Percentiles rank a stretch among this genome's conserved stretches.
phyloP scores from a whole-genome alignment of 2,797 vertebrate genomes.

The Chelon auratus region DNA sequence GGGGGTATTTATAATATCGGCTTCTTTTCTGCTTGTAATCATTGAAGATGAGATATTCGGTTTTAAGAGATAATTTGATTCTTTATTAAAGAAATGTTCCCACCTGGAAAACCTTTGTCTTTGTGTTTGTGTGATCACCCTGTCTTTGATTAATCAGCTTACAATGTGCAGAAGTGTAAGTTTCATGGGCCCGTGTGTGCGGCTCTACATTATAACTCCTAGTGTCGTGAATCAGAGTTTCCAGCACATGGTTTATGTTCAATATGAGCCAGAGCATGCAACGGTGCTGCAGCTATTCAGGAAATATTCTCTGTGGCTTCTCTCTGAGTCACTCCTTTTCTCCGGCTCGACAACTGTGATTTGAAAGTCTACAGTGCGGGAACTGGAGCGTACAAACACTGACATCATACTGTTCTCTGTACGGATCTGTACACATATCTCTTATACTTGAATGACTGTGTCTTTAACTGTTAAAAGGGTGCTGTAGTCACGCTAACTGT shows the following conservation, averaged over 20 bases:
- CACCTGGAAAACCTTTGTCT: slow-evolving; percentile 31
- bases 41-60: slow-evolving; percentile 43
- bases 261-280: slow-evolving; percentile 64
- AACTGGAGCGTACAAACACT: slow-evolving; percentile 24
- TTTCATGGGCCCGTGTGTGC: slow-evolving; percentile 23
- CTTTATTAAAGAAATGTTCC: slow-evolving; percentile 71
- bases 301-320: slow-evolving; percentile 66
- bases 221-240: slow-evolving; percentile 76
- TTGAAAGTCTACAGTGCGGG: slow-evolving; percentile 17
- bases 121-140: not conserved
- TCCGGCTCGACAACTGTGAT: slow-evolving; percentile 12
- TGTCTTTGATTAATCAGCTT: not conserved
- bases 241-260: slow-evolving; percentile 79
- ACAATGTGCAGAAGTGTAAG: slow-evolving; percentile 20
- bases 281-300: slow-evolving; percentile 50
- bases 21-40: slow-evolving; percentile 65
- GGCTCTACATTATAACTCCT: slow-evolving; percentile 64
- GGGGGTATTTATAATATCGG: slow-evolving; percentile 76
- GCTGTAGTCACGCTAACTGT: not conserved
- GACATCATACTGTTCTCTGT: not conserved
- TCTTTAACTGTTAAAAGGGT: not conserved
- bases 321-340: slow-evolving; percentile 37
- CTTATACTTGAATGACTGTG: not conserved
- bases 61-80: slow-evolving; percentile 51
- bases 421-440: not conserved